Conservation (phyloP, 2,113 vertebrate species). For the Nesogale talazaci region DNA sequence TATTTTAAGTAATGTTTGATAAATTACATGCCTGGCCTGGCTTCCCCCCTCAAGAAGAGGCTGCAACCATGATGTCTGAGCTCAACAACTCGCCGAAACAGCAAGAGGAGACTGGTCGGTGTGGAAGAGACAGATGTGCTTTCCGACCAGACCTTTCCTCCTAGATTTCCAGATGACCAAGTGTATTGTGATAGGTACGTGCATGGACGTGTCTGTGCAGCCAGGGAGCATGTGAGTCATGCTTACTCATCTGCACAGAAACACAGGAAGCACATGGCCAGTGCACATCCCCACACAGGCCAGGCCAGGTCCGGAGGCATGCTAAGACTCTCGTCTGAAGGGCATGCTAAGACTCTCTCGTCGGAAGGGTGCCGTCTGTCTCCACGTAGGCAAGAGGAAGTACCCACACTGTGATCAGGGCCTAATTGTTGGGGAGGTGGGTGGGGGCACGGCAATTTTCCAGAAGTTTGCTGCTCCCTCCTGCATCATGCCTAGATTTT, state of each 20-base stretch:
- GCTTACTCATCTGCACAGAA: background rate
- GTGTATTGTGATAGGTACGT: rapidly evolving
- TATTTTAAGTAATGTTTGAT: slow-evolving; percentile 76
- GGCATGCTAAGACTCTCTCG: background rate
- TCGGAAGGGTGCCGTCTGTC: background rate
- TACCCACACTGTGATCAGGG: background rate
- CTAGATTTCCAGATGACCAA: background rate
- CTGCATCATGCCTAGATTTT: slow-evolving; percentile 68
- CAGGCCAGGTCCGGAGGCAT: background rate
- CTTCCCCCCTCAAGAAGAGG: slow-evolving; percentile 42
- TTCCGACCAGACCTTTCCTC: background rate
- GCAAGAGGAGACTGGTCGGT: background rate
- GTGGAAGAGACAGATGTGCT: background rate
- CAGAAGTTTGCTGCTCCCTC: slow-evolving; percentile 71
- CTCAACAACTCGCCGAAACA: slow-evolving; percentile 38
- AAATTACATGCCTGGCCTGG: slow-evolving; percentile 71
- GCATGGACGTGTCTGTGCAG: background rate
- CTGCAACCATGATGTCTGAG: background rate
- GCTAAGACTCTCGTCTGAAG: background rate
- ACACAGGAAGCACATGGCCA: too few relatives aligned
- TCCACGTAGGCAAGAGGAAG: background rate
- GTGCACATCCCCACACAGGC: rapidly evolving
- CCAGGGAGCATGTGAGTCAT: too few relatives aligned
- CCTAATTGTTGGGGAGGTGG: background rate
- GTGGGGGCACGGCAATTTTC: slow-evolving; percentile 49